Evolutionary conservation across 1,140 invertebrate genomes (phyloP), one percentile per base, ranked within the genome.

Genomic region (Eumaeus atala): DNA sequence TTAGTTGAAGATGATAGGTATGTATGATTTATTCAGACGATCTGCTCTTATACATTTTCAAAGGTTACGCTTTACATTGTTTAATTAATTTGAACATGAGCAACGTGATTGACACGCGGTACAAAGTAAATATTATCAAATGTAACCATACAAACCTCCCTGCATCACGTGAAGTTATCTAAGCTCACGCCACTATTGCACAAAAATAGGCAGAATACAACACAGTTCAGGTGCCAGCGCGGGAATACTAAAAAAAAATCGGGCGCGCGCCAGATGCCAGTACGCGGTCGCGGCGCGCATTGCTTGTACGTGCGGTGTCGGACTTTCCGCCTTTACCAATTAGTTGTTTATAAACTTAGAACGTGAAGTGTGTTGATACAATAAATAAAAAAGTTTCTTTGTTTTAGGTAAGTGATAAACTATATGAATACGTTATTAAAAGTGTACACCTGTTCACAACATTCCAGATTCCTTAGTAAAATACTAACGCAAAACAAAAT

Each of bases 211-310:
- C 59, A 61, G 61, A 51, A 61, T 58, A 58, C 58, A 62, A 61
- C 64, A 63, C 69, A 64, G 60, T 58, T 58, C 68, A 50, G 50
- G 51, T 54, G 64, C 59, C 51, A 60, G 56, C 66, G 66, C 63
- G 69, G 62, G 63, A 71, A 71, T 59, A 68, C 69, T 71, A 64
- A 62, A 70, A 62, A 56, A 57, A 65, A 59, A 57, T 14, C 38
- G 37, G 37, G 37, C 18, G 37, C 48, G 37, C 51, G 34, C 35
- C 56, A 16, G 38, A 51, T 42, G 49, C 40, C 62, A 67, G 66
- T 63, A 48, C 49, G 59, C 56, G 59, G n/a, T 52, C 54, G 53
- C 59, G 54, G 48, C 56, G 63, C 63, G 66, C 61, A 56, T 44
- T 52, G 55, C 7, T 16, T 18, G 36, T 52, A 64, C 58, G 55